These are phyloP conservation scores for Nomada ruficornis DNA, from an alignment of 2,888 invertebrate genomes.

Conservation along the genomic window DNA sequence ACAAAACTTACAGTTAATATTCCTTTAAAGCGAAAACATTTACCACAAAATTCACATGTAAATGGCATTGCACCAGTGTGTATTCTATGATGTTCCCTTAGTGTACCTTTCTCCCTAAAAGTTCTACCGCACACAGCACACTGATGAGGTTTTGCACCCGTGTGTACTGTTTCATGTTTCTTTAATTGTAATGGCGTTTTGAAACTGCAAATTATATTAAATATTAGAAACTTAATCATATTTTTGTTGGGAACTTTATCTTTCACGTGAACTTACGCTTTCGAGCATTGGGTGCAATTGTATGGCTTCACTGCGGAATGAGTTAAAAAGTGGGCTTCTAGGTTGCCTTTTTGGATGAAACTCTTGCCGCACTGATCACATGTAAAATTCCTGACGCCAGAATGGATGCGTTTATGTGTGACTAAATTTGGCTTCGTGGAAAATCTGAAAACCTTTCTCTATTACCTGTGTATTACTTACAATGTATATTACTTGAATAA, in stretches of 20 bases:
- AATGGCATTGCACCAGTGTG: slow-evolving; percentile 93
- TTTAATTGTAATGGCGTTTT: slow-evolving; percentile 86
- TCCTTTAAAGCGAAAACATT: slow-evolving; percentile 91
- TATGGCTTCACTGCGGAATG: slow-evolving; percentile 85
- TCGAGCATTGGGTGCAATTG: slow-evolving; percentile 85
- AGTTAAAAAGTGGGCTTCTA: slow-evolving; percentile 86
- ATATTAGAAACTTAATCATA: neutral
- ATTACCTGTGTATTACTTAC: slow-evolving; percentile 7
- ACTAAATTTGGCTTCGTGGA: slow-evolving; percentile 87
- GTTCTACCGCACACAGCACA: slow-evolving; percentile 87
- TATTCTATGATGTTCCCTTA: slow-evolving; percentile 90
- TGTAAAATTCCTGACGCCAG: slow-evolving; percentile 86
- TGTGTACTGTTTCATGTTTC: slow-evolving; percentile 87
- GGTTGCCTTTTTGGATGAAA: slow-evolving; percentile 87
- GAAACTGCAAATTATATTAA: slow-evolving; percentile 80
- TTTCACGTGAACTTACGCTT: slow-evolving; percentile 80
- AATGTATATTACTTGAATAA: neutral
- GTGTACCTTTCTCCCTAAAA: slow-evolving; percentile 89
- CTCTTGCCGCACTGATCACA: slow-evolving; percentile 87
- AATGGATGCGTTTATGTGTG: slow-evolving; percentile 86
- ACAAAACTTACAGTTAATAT: slow-evolving; percentile 87
- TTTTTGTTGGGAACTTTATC: neutral
- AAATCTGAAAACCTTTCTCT: slow-evolving; percentile 80
- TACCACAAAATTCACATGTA: slow-evolving; percentile 90
- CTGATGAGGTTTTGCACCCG: slow-evolving; percentile 87